A percentile compares a stretch with the other conserved stretches of the same genome.
Conservation (phyloP, 2,797 vertebrate genomes). For the Parambassis ranga region DNA sequence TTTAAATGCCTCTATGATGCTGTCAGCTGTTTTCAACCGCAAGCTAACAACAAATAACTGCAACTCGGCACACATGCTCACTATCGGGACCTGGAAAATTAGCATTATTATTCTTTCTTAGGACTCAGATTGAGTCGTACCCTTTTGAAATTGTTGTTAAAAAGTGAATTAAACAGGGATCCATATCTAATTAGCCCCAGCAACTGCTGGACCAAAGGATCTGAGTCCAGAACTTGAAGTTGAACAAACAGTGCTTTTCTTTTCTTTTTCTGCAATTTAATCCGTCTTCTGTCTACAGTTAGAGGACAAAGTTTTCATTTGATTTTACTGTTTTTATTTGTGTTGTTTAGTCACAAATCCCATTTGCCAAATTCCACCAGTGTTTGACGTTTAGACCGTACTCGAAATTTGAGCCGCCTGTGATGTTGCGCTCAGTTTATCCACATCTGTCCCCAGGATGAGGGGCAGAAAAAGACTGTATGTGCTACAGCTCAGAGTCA, state of each 20-base stretch:
- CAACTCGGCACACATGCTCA: conserved; percentile 11
- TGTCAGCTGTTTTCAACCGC: conserved; percentile 11
- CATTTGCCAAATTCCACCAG: not conserved
- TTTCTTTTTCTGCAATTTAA: not conserved
- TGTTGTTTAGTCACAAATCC: not conserved
- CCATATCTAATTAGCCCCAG: not conserved
- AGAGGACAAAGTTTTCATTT: not conserved
- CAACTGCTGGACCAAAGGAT: not conserved
- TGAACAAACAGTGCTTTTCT: not conserved
- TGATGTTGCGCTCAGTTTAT: no score
- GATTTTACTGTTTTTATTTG: not conserved
- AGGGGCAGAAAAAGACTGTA: no score
- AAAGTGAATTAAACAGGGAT: not conserved
- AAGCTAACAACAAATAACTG: conserved; percentile 16
- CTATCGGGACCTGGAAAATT: not conserved
- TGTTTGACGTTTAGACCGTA: no score
- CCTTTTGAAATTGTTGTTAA: no score
- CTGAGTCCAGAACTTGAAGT: not conserved
- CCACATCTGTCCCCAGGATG: no score
- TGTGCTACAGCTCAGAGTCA: no score
- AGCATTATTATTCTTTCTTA: no score
- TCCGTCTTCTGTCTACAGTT: not conserved
- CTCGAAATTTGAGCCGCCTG: no score
- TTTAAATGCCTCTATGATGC: conserved; percentile 8
- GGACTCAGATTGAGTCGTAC: no score